These are phyloP conservation scores for Caradrina clavipalpis DNA, from an alignment of 2,888 invertebrate species.

Conservation along the genomic window DNA sequence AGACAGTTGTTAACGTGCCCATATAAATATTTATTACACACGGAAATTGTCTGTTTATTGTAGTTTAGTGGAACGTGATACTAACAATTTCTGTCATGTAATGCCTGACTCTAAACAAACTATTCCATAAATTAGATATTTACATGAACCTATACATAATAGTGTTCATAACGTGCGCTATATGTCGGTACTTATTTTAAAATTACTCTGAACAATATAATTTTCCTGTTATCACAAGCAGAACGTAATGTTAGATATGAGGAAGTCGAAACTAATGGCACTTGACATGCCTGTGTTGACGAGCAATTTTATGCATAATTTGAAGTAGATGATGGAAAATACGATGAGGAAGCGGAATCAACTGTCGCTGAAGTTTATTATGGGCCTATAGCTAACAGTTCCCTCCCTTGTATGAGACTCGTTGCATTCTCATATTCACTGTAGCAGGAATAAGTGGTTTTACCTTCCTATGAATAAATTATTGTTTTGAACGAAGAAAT, in stretches of 20 bases:
- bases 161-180: not conserved
- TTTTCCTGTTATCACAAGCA: slow-evolving; percentile 56
- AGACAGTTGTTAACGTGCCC: slow-evolving; percentile 24
- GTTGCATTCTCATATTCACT: not conserved
- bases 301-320: slow-evolving; percentile 48
- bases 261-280: slow-evolving; percentile 54
- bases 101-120: slow-evolving; percentile 24
- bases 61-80: slow-evolving; percentile 23
- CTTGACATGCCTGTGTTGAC: slow-evolving; percentile 44
- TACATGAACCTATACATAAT: slow-evolving; percentile 1
- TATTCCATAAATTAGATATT: not conserved
- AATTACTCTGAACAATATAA: slow-evolving; percentile 41
- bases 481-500: not conserved
- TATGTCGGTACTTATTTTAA: slow-evolving; percentile 27
- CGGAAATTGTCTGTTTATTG: slow-evolving; percentile 39
- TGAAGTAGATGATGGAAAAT: slow-evolving; percentile 37
- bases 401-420: not conserved
- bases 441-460: not conserved
- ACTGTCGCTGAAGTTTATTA: slow-evolving; percentile 21
- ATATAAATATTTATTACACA: slow-evolving; percentile 42
- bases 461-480: not conserved
- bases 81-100: slow-evolving; percentile 2
- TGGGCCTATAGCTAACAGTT: not conserved
- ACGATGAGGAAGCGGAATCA: slow-evolving; percentile 43
- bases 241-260: slow-evolving; percentile 47